Evolutionary conservation across 2,113 vertebrate species (phyloP).

Genomic region (Neolamprologus ventralis): DNA sequence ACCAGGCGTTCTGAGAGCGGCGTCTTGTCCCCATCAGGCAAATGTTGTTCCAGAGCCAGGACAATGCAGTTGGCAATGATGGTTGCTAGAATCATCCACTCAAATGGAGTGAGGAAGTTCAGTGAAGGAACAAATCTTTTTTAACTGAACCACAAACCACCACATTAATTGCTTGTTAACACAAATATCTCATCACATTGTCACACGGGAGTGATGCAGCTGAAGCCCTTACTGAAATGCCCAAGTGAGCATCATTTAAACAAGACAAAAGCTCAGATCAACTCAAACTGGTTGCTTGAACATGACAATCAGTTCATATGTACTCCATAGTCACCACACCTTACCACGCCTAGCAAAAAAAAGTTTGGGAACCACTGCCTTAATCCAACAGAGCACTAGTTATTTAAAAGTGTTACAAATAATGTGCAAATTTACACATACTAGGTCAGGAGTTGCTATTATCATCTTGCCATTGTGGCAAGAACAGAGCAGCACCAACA

Average conservation of each 20-base stretch:
- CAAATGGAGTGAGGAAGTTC: constrained; percentile 63
- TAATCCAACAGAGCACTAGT: not conserved
- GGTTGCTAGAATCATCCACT: constrained; percentile 78
- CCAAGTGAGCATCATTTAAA: not conserved
- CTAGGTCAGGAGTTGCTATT: not conserved
- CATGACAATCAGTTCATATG: not conserved
- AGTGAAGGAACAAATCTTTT: constrained; percentile 47
- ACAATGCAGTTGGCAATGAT: constrained; percentile 79
- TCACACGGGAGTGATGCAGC: not conserved
- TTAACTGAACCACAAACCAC: not conserved
- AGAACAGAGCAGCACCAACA: not conserved
- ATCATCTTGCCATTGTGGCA: not conserved
- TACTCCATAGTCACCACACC: not conserved
- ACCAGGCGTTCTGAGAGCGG: constrained; percentile 77
- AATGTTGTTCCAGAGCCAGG: constrained; percentile 75
- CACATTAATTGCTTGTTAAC: not conserved
- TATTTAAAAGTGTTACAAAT: not conserved
- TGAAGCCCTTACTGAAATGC: not conserved
- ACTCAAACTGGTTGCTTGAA: not conserved
- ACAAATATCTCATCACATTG: not conserved
- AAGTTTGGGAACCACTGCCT: not conserved
- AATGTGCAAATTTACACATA: not conserved
- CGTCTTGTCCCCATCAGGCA: constrained; percentile 75
- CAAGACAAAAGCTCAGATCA: not conserved
- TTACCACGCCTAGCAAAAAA: not conserved